Conservation (phyloP, 2,888 invertebrate species). For the Spisula solida region DNA sequence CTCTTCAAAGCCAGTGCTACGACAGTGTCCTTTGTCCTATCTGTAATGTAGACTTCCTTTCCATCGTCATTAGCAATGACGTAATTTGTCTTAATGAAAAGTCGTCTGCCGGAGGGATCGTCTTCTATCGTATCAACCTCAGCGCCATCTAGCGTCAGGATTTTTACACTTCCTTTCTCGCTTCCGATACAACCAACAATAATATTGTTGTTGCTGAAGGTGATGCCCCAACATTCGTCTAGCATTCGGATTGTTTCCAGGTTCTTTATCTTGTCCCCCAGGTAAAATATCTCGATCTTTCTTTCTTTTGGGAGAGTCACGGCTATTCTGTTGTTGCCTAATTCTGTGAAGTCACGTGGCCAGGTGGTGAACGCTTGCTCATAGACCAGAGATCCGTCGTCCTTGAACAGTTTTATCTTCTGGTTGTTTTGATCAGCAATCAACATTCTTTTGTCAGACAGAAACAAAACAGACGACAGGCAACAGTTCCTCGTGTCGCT, state of each 20-base stretch:
- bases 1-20: slow-evolving; percentile 56
- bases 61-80: slow-evolving; percentile 64
- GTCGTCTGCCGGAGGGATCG: slow-evolving; percentile 63
- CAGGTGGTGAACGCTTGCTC: slow-evolving; percentile 70
- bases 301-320: slow-evolving; percentile 70
- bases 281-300: slow-evolving; percentile 71
- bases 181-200: slow-evolving; percentile 68
- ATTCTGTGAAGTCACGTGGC: slow-evolving; percentile 69
- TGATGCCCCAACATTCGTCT: slow-evolving; percentile 72
- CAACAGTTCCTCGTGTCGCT: slow-evolving; percentile 69
- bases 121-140: slow-evolving; percentile 70
- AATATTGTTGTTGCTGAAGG: slow-evolving; percentile 58
- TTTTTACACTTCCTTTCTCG: slow-evolving; percentile 68
- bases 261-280: slow-evolving; percentile 68
- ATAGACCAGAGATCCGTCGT: slow-evolving; percentile 62
- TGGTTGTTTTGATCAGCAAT: slow-evolving; percentile 71
- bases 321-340: slow-evolving; percentile 68
- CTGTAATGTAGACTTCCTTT: slow-evolving; percentile 67
- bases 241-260: slow-evolving; percentile 68
- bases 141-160: slow-evolving; percentile 66
- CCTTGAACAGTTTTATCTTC: slow-evolving; percentile 69
- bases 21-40: slow-evolving; percentile 69
- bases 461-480: slow-evolving; percentile 65
- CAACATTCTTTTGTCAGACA: slow-evolving; percentile 64
- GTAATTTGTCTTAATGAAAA: slow-evolving; percentile 72